These are phyloP conservation scores for Beris morrisii DNA, from an alignment of 2,888 invertebrate genomes.

Conservation along the genomic window DNA sequence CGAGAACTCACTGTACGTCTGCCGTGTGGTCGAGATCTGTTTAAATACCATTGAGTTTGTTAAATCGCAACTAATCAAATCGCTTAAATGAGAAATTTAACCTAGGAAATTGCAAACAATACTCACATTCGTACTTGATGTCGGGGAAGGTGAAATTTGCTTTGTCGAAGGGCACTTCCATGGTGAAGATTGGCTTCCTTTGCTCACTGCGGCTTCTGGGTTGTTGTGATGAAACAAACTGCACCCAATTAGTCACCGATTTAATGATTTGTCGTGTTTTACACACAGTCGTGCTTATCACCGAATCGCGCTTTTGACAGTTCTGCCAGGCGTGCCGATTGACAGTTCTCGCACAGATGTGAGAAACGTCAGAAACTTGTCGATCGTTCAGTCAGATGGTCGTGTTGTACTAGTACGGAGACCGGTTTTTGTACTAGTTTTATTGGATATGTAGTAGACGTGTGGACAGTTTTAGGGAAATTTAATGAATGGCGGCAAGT, in stretches of 20 bases:
- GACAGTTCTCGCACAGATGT: neutral
- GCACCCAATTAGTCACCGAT: neutral
- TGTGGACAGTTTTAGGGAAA: neutral
- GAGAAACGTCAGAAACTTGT: constrained; percentile 3
- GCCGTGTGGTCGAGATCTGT: constrained; percentile 96
- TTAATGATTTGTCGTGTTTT: neutral
- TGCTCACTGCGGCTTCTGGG: neutral
- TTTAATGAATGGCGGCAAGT: neutral
- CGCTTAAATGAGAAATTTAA: constrained; percentile 1
- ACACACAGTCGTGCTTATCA: too few species aligned
- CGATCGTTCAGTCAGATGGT: neutral
- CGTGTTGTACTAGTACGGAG: neutral
- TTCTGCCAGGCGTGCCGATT: too few species aligned
- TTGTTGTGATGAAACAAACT: constrained; percentile 1
- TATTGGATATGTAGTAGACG: neutral
- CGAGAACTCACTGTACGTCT: constrained; percentile 90
- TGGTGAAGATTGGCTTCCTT: constrained; percentile 7
- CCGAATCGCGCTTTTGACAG: too few species aligned
- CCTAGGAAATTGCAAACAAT: neutral
- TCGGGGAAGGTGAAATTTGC: constrained; percentile 62
- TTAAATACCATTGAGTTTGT: constrained; percentile 35
- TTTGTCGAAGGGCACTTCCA: constrained; percentile 32
- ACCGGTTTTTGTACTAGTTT: neutral
- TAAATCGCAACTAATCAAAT: constrained; percentile 23
- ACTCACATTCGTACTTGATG: constrained; percentile 82